phyloP scores from a whole-genome alignment of 2,888 invertebrate genomes.

The Antheraea assamensis region DNA sequence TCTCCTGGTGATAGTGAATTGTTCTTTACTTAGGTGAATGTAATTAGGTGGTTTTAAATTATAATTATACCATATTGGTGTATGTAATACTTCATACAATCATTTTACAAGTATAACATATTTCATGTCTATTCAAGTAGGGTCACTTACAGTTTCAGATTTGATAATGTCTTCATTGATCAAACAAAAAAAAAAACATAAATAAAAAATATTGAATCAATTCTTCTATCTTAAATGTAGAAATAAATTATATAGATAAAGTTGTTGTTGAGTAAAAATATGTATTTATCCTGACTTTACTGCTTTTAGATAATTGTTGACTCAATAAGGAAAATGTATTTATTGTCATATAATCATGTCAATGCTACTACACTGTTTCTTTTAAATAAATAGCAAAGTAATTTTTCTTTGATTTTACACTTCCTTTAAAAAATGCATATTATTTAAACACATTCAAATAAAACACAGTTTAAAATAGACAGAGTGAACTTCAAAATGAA shows the following conservation, averaged over 20 bases:
- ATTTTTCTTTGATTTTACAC: background rate
- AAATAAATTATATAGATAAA: slow-evolving; percentile 14
- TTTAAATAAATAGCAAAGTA: background rate
- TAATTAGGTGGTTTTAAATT: no score
- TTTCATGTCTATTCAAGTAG: no score
- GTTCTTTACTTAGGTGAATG: background rate
- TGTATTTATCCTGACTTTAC: background rate
- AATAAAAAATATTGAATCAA: slow-evolving; percentile 1
- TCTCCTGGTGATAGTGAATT: background rate
- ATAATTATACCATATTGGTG: no score
- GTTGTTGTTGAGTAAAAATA: background rate
- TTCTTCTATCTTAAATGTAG: slow-evolving; percentile 1
- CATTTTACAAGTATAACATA: no score
- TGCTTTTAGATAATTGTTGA: background rate
- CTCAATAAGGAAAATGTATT: background rate
- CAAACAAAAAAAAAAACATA: background rate
- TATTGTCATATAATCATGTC: background rate
- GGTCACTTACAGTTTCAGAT: background rate
- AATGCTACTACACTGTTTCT: background rate
- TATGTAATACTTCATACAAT: no score
- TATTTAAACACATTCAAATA: no score
- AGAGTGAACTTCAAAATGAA: no score
- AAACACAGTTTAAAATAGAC: no score
- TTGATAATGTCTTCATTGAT: background rate
- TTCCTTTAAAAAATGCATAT: background rate